phyloP scores from a whole-genome alignment of 2,888 invertebrate genomes.

The Mythimna loreyi region DNA sequence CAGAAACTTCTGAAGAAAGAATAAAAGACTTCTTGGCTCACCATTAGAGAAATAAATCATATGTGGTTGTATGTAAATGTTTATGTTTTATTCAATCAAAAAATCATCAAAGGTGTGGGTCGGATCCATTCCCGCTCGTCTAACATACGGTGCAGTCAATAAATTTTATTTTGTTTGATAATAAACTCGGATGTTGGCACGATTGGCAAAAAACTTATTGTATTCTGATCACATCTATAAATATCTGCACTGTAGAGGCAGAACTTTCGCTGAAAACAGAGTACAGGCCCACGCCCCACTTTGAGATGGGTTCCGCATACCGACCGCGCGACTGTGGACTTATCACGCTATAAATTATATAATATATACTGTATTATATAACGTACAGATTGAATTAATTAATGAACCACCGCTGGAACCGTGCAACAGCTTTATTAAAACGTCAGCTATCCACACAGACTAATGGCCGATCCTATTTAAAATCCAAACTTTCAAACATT shows the following conservation, averaged over 20 bases:
- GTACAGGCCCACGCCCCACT: slow-evolving; percentile 67
- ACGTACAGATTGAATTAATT: slow-evolving; percentile 32
- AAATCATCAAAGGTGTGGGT: slow-evolving; percentile 40
- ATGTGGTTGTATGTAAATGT: slow-evolving; percentile 33
- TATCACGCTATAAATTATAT: slow-evolving; percentile 49
- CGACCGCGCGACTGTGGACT: slow-evolving; percentile 43
- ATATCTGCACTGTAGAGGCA: slow-evolving; percentile 61
- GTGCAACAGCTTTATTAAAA: slow-evolving; percentile 29
- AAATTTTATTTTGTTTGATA: slow-evolving; percentile 32
- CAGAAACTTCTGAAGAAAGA: slow-evolving; percentile 34
- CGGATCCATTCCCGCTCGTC: slow-evolving; percentile 19
- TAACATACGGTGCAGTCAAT: slow-evolving; percentile 19
- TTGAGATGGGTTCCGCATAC: slow-evolving; percentile 74
- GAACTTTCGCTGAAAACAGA: slow-evolving; percentile 72
- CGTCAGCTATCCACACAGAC: slow-evolving; percentile 12
- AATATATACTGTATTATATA: slow-evolving; percentile 41
- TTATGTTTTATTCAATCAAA: slow-evolving; percentile 33
- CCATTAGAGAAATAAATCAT: slow-evolving; percentile 17
- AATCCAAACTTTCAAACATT: slow-evolving; percentile 33
- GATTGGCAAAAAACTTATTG: slow-evolving; percentile 76
- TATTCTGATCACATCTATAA: slow-evolving; percentile 73
- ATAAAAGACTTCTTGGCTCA: slow-evolving; percentile 41
- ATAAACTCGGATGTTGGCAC: slow-evolving; percentile 63
- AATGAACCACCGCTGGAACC: slow-evolving; percentile 11
- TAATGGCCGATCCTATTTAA: slow-evolving; percentile 16